These are phyloP conservation scores for Brienomyrus brachyistius DNA, from an alignment of 2,113 vertebrate species.

Conservation along the genomic window DNA sequence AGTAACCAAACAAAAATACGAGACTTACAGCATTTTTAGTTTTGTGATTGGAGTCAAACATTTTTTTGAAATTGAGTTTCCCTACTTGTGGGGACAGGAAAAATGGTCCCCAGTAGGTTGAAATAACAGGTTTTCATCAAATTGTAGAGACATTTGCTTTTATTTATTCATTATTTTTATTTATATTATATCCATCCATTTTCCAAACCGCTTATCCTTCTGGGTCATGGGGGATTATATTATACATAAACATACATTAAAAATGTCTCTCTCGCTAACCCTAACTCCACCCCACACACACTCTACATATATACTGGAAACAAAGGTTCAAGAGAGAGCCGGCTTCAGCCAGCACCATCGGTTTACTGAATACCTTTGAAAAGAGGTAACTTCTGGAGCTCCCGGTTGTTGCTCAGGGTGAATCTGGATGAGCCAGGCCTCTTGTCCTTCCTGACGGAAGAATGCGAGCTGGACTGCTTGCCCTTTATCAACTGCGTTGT, in stretches of 20 bases:
- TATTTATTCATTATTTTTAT: no score
- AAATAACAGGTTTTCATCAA: not conserved
- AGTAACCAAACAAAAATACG: not conserved
- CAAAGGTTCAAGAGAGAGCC: not conserved
- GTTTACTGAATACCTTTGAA: conserved; percentile 77
- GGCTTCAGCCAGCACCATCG: not conserved
- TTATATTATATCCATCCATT: no score
- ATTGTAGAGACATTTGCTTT: not conserved
- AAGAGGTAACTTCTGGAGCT: conserved; percentile 90
- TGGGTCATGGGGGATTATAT: no score
- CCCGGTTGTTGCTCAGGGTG: conserved; percentile 85
- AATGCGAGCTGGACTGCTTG: conserved; percentile 76
- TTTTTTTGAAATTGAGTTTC: not conserved
- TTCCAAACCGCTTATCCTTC: no score
- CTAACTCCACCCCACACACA: not conserved
- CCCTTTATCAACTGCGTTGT: conserved; percentile 81
- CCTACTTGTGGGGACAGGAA: not conserved
- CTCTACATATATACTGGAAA: not conserved
- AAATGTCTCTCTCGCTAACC: no score
- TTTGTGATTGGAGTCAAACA: not conserved
- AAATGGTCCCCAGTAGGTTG: not conserved
- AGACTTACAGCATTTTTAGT: not conserved
- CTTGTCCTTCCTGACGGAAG: conserved; percentile 84
- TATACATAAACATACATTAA: not conserved
- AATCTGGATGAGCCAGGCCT: conserved; percentile 86